phyloP scores from a whole-genome alignment of 2,888 invertebrate species.

The Idaea dimidiata region DNA sequence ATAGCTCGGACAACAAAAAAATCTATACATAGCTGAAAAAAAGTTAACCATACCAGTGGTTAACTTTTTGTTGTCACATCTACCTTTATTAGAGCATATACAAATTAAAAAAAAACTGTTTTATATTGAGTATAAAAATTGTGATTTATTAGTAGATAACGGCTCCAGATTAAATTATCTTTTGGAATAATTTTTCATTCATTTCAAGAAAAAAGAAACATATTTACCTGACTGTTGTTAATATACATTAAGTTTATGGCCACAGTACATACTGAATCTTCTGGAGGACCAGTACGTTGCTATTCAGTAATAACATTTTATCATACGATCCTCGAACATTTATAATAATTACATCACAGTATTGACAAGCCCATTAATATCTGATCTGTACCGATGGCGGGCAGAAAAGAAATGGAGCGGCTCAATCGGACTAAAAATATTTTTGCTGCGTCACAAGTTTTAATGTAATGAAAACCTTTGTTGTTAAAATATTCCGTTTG shows the following conservation, averaged over 20 bases:
- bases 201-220: too few species aligned
- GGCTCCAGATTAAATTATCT: too few species aligned
- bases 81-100: too few species aligned
- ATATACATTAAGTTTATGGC: too few species aligned
- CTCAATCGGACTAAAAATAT: neutral
- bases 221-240: too few species aligned
- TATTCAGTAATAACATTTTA: constrained; percentile 64
- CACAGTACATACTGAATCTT: neutral
- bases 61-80: too few species aligned
- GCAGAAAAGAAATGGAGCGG: constrained; percentile 28
- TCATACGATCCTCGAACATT: constrained; percentile 60
- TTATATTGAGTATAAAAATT: too few species aligned
- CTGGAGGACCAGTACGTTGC: constrained; percentile 15
- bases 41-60: too few species aligned
- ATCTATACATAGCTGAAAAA: too few species aligned
- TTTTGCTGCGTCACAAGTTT: constrained; percentile 14
- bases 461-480: constrained; percentile 17
- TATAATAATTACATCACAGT: constrained; percentile 74
- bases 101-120: too few species aligned
- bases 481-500: constrained; percentile 8
- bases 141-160: too few species aligned
- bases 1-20: neutral
- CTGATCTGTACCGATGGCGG: constrained; percentile 39
- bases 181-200: too few species aligned
- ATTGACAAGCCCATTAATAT: constrained; percentile 73